phyloP scores from a whole-genome alignment of 2,113 vertebrate genomes.

The Lathamus discolor region DNA sequence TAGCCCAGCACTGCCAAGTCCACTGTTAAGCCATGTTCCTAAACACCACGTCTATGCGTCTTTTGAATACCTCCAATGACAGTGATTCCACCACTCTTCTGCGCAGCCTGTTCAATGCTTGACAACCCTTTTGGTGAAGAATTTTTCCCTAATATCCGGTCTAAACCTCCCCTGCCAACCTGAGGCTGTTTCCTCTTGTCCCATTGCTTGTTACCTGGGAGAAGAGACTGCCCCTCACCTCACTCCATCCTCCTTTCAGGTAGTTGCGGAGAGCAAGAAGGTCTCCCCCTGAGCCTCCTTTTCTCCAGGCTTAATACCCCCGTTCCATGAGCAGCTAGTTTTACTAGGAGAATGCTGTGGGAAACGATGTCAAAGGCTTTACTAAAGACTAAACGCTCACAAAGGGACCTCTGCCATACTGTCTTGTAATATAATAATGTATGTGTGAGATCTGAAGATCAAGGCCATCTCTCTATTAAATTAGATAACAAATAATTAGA shows the following conservation, averaged over 20 bases:
- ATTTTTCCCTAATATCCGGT: background rate
- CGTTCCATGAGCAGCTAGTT: background rate
- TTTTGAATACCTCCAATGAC: background rate
- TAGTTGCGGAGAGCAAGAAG: background rate
- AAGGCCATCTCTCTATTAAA: slow-evolving; percentile 58
- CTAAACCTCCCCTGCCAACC: background rate
- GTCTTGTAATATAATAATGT: slow-evolving; percentile 3
- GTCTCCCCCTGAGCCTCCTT: background rate
- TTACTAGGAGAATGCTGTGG: background rate
- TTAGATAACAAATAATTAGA: slow-evolving; percentile 67
- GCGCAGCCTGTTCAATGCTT: background rate
- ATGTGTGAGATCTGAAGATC: slow-evolving; percentile 32
- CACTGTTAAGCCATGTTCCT: background rate
- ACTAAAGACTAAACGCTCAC: background rate
- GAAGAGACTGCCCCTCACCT: background rate
- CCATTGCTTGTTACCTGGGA: background rate
- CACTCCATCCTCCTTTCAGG: background rate
- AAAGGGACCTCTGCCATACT: background rate
- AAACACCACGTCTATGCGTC: background rate
- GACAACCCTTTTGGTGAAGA: background rate
- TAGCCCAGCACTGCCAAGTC: background rate
- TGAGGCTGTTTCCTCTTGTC: background rate
- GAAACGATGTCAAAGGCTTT: background rate
- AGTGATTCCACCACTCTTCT: background rate
- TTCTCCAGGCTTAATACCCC: background rate